phyloP scores from a whole-genome alignment of 2,797 vertebrate species.

The Macropus fuliginosus region DNA sequence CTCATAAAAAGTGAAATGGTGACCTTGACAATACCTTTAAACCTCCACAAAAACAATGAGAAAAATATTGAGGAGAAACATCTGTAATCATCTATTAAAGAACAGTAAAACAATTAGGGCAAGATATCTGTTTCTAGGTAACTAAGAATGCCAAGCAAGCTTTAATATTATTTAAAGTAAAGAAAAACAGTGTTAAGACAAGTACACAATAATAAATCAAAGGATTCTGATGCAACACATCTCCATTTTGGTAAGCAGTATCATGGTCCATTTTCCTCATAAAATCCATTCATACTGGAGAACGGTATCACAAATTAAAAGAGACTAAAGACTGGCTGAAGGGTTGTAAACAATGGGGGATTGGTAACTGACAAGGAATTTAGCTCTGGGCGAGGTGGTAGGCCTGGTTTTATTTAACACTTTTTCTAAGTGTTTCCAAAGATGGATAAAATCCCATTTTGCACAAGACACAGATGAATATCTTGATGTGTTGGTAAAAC shows the following conservation, averaged over 20 bases:
- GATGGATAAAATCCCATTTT: slow-evolving; percentile 11
- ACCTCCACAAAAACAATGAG: slow-evolving; percentile 41
- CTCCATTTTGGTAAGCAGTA: slow-evolving; percentile 61
- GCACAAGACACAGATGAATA: not conserved
- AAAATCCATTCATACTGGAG: slow-evolving; percentile 59
- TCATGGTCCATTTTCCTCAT: slow-evolving; percentile 49
- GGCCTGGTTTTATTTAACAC: slow-evolving; percentile 18
- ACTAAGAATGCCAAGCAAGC: slow-evolving; percentile 59
- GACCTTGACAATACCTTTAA: slow-evolving; percentile 20
- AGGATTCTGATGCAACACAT: slow-evolving; percentile 45
- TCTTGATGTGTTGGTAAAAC: slow-evolving; percentile 24
- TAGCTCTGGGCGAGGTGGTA: slow-evolving; percentile 45
- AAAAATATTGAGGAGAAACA: slow-evolving; percentile 54
- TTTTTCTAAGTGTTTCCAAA: slow-evolving; percentile 25
- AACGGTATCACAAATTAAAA: slow-evolving; percentile 64
- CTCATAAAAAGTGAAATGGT: not conserved
- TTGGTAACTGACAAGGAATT: slow-evolving; percentile 52
- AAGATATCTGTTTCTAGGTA: slow-evolving; percentile 50
- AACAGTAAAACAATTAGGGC: slow-evolving; percentile 28
- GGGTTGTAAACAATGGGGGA: slow-evolving; percentile 51
- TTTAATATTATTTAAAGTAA: slow-evolving; percentile 61
- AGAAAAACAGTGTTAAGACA: slow-evolving; percentile 58
- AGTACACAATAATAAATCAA: slow-evolving; percentile 26
- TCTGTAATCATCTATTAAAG: slow-evolving; percentile 39
- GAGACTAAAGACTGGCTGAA: slow-evolving; percentile 37